Base-by-base conservation (phyloP, 1,140 invertebrate species). In the Chironomus tepperi region DNA sequence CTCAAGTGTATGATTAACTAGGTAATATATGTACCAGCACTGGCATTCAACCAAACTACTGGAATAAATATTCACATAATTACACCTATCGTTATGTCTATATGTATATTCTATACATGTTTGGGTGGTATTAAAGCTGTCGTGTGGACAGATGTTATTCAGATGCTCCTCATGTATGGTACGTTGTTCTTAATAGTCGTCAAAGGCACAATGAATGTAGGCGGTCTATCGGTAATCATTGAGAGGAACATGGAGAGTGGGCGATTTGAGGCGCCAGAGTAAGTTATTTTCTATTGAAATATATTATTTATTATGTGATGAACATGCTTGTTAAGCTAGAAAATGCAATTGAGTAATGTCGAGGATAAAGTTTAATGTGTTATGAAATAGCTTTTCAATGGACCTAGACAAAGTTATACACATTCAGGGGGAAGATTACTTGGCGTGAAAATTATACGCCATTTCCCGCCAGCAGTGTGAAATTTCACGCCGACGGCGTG, bases 121-220 rank as follows among this genome's bases (percentile, higher is more conserved):
- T 84, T 96, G 82, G 95, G 95, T 78, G 95, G 95, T 24, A 87
- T 98, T 74, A 94, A 94, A 84, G 95, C 95, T 7, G 95, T 97
- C 1, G 91, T 98, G 73, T 95, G 93, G 94, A 96, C 95, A 0
- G 96, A 98, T 84, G 90, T 93, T 5, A 91, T 97, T 77, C 96
- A 97, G 84, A 86, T 88, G 0, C 84, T 91, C 0, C 86, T 96
- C 2, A 97, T 97, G 91, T 89, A 94, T 75, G 88, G 88, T 0
- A 90, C 94, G 1, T 89, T 97, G 83, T 79, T 95, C 1, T 85
- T 94, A 43, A 89, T 97, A 3, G 83, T 91, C 0, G 83, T 95
- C 10, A 93, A 94, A 81, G 95, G 94, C 2, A 92, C 91, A 0
- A 78, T 87, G 0, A 90, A 96, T 76, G 85, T 93, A 6, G 95